Evolutionary conservation across 2,888 invertebrate genomes (phyloP).

Genomic region (Odontocolon sp.): DNA sequence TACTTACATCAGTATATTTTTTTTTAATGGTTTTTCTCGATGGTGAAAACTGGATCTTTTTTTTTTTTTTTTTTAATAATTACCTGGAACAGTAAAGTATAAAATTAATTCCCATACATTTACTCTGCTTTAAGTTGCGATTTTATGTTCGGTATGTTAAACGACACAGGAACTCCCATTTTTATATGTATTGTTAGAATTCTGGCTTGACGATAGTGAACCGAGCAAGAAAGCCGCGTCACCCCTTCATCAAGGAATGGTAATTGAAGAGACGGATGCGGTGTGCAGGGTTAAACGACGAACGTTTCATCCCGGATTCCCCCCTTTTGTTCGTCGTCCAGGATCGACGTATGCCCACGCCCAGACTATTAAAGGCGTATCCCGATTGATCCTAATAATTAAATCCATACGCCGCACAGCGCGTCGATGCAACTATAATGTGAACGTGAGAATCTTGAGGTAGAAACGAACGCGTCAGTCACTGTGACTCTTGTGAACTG

Average conservation of each 20-base stretch:
- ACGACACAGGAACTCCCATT: too few species aligned
- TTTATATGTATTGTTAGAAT: conserved; percentile 14
- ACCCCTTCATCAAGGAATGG: conserved; percentile 34
- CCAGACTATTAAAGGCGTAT: conserved; percentile 73
- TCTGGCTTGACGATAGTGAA: conserved; percentile 13
- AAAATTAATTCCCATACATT: too few species aligned
- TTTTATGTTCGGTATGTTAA: too few species aligned
- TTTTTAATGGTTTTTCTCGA: background rate
- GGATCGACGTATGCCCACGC: conserved; percentile 66
- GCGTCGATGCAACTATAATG: background rate
- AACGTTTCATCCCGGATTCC: conserved; percentile 32
- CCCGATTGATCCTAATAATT: conserved; percentile 75
- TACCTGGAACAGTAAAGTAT: too few species aligned
- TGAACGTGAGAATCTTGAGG: conserved; percentile 54
- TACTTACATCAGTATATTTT: background rate
- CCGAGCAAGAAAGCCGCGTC: conserved; percentile 21
- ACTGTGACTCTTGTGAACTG: conserved; percentile 14
- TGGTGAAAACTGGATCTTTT: background rate
- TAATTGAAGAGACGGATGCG: conserved; percentile 28
- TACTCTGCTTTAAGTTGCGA: too few species aligned
- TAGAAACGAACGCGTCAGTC: conserved; percentile 29
- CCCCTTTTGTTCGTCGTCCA: conserved; percentile 64
- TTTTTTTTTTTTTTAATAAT: too few species aligned
- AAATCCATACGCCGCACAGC: conserved; percentile 67
- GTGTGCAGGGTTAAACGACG: conserved; percentile 4